Percentiles rank a stretch among this genome's conserved stretches.
Conservation (phyloP, 2,797 vertebrate species). For the Gila robusta region DNA sequence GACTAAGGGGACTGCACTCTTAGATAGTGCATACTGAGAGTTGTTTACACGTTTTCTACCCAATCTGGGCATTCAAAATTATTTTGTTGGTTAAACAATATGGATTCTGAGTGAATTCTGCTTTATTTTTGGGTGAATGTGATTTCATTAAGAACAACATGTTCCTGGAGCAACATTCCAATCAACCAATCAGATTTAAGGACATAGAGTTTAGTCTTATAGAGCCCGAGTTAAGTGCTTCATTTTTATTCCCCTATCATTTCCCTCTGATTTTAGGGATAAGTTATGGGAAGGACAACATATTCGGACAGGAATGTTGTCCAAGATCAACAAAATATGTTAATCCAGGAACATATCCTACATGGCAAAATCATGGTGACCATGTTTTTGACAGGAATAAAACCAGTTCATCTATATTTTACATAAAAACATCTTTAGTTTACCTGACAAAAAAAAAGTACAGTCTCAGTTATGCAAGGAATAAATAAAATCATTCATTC, state of each 20-base stretch:
- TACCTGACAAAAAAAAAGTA: not conserved
- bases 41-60: not conserved
- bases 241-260: too few relatives aligned
- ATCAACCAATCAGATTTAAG: not conserved
- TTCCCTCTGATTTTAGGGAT: too few relatives aligned
- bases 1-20: constrained; percentile 47
- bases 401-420: not conserved
- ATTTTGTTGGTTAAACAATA: not conserved
- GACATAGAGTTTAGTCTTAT: too few relatives aligned
- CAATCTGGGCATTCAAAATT: not conserved
- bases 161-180: too few relatives aligned
- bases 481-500: not conserved
- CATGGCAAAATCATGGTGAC: too few relatives aligned
- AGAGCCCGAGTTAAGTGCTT: too few relatives aligned
- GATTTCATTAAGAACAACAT: not conserved
- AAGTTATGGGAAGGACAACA: not conserved
- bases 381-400: not conserved
- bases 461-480: not conserved
- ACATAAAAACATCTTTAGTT: not conserved
- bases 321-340: too few relatives aligned
- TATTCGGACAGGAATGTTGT: not conserved
- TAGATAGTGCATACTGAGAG: not conserved
- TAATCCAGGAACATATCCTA: too few relatives aligned
- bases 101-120: not conserved
- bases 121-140: not conserved